A percentile compares a stretch with the other conserved stretches of the same genome.
Conservation (phyloP, 2,113 vertebrate species). For the Menura novaehollandiae region DNA sequence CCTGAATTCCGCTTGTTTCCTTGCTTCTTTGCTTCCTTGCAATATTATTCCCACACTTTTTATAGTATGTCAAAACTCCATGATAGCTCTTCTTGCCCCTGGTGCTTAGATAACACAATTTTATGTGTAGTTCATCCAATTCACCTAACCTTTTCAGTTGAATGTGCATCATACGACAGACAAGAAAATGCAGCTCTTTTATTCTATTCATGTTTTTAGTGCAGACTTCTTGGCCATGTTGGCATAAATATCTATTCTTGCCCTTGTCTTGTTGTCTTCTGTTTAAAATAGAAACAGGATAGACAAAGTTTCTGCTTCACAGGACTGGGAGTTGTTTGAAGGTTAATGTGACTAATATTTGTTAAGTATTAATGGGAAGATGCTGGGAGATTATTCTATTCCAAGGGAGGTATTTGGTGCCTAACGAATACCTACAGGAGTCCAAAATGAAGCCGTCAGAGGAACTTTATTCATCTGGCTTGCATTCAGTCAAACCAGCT, state of each 20-base stretch:
- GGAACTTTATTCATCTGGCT: not conserved
- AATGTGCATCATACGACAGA: not conserved
- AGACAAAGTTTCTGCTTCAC: not conserved
- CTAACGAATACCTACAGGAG: not conserved
- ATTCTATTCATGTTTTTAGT: not conserved
- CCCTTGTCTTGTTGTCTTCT: not conserved
- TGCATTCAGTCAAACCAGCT: not conserved
- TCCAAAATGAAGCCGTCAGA: not conserved
- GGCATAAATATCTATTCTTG: not conserved
- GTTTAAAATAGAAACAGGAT: not conserved
- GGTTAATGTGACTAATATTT: not conserved
- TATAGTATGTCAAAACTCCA: not conserved
- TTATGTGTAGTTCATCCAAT: not conserved
- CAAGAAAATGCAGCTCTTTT: not conserved
- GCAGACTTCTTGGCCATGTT: not conserved
- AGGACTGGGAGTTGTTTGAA: not conserved
- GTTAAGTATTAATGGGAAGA: not conserved
- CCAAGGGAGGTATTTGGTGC: not conserved
- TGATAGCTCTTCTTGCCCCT: not conserved
- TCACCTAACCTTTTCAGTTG: not conserved
- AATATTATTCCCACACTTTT: not conserved
- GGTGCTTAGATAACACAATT: not conserved
- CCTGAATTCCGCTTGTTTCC: not conserved
- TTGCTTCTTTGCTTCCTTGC: not conserved
- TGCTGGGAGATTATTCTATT: not conserved